phyloP scores from a whole-genome alignment of 2,797 vertebrate genomes.

The Falco novaeseelandiae region DNA sequence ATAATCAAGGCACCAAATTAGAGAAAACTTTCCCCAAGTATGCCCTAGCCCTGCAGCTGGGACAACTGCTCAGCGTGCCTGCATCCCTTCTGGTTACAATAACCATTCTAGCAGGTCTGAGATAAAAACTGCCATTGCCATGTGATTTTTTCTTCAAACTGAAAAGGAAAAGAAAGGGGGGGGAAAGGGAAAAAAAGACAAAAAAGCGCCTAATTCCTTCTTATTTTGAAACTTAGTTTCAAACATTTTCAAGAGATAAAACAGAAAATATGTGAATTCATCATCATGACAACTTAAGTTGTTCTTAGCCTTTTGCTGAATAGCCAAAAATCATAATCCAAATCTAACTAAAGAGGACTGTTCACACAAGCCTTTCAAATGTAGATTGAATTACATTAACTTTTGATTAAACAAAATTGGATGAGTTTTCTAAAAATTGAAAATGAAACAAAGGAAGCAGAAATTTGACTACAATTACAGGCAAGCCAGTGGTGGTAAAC shows the following conservation, averaged over 20 bases:
- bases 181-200: too few species aligned
- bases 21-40: background rate
- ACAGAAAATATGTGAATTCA: background rate
- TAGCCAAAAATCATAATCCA: background rate
- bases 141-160: background rate
- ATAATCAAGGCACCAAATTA: background rate
- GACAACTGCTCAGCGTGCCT: background rate
- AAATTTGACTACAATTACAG: conserved; percentile 1
- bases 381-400: conserved; percentile 13
- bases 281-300: background rate
- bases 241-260: background rate
- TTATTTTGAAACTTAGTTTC: background rate
- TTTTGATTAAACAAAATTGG: conserved; percentile 22
- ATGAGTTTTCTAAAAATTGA: background rate
- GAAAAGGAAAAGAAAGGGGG: background rate
- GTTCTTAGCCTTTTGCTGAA: background rate
- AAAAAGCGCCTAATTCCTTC: background rate
- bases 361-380: background rate
- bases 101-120: background rate
- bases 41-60: background rate
- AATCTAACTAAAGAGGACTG: background rate
- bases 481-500: background rate
- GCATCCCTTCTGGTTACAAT: background rate
- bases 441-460: conserved; percentile 31
- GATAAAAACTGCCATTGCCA: background rate